Conservation (phyloP, 1,140 invertebrate genomes). For the Zaprionus kolodkinae region DNA sequence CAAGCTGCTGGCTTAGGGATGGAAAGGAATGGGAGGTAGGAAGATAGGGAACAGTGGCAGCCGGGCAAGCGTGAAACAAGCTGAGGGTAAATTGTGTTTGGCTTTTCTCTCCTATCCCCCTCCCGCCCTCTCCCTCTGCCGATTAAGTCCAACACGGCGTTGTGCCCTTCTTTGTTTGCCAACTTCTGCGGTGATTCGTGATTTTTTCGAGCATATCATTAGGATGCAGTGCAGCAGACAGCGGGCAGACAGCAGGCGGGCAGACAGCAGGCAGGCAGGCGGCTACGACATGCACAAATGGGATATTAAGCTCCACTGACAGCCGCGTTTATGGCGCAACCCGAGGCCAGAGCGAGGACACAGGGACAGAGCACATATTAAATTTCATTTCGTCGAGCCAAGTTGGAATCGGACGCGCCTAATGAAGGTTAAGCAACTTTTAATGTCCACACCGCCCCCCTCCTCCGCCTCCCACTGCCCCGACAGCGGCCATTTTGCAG, state of each 20-base stretch:
- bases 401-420: constrained; percentile 58
- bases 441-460: constrained; percentile 53
- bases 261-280: neutral
- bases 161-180: constrained; percentile 51
- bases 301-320: constrained; percentile 67
- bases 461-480: neutral
- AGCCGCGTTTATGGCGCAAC: constrained; percentile 48
- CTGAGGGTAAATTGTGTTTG: constrained; percentile 61
- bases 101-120: constrained; percentile 11
- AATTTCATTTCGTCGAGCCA: constrained; percentile 66
- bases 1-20: neutral
- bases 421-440: constrained; percentile 83
- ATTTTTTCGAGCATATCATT: constrained; percentile 75
- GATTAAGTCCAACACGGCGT: constrained; percentile 56
- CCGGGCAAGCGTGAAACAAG: constrained; percentile 64
- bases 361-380: constrained; percentile 62
- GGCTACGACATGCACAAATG: constrained; percentile 66
- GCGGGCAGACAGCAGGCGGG: neutral
- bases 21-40: constrained; percentile 2
- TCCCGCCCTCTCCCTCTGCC: neutral
- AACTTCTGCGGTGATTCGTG: constrained; percentile 73
- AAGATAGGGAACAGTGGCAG: neutral
- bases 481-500: constrained; percentile 66
- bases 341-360: constrained; percentile 11
- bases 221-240: constrained; percentile 57